phyloP scores from a whole-genome alignment of 2,797 vertebrate species.

The Erpetoichthys calabaricus region DNA sequence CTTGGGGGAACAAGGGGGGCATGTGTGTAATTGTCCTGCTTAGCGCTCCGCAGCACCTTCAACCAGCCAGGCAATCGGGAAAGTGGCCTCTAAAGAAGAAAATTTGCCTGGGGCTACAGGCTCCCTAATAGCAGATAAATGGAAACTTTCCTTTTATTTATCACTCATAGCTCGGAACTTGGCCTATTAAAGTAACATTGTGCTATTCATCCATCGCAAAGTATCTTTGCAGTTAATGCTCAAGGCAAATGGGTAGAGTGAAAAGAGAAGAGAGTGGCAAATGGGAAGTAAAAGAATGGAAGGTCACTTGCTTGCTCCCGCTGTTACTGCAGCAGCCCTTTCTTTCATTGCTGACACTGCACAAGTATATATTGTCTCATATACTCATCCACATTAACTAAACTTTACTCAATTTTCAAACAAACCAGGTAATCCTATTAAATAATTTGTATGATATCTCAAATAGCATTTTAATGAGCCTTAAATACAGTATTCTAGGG shows the following conservation, averaged over 20 bases:
- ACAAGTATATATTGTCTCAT: too few relatives aligned
- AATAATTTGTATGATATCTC: too few relatives aligned
- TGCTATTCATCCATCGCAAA: constrained; percentile 69
- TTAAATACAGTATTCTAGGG: too few relatives aligned
- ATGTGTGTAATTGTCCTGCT: constrained; percentile 91
- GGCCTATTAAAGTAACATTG: constrained; percentile 73
- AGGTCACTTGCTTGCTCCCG: constrained; percentile 55
- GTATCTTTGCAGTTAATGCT: constrained; percentile 63
- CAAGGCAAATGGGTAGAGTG: constrained; percentile 31
- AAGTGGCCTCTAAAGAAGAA: constrained; percentile 69
- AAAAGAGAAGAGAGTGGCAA: constrained; percentile 31
- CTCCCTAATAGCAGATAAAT: constrained; percentile 94
- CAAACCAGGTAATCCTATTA: too few relatives aligned
- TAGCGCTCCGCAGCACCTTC: constrained; percentile 96
- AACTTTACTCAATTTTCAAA: too few relatives aligned
- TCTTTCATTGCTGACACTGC: constrained; percentile 17
- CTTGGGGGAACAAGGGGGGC: constrained; percentile 53
- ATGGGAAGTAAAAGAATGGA: constrained; percentile 58
- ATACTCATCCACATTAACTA: too few relatives aligned
- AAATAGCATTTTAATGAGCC: too few relatives aligned
- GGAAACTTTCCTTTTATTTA: constrained; percentile 80
- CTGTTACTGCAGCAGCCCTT: constrained; percentile 33
- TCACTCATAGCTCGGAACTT: constrained; percentile 66
- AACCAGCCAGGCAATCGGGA: constrained; percentile 91
- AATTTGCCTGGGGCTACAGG: constrained; percentile 83